Base-by-base conservation (phyloP, 2,797 vertebrate species). In the Hippocampus kuda region DNA sequence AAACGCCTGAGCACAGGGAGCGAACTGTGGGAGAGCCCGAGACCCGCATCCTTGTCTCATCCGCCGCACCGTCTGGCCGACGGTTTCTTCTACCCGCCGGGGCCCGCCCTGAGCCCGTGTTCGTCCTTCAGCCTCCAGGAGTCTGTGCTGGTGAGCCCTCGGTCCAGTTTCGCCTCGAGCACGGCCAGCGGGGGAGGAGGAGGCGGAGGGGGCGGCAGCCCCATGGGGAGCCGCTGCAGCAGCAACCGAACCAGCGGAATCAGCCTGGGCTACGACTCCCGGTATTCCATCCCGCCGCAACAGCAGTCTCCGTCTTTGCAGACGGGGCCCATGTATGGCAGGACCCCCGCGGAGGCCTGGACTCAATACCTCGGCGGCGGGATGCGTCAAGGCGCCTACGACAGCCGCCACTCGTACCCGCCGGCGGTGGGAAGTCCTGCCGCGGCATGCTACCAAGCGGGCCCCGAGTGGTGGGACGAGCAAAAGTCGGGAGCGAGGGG, bases 221-320 rank as follows among this genome's bases (percentile, higher is more conserved):
- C 93, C 16, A 86, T 91, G 79, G 90, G 89, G 8, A 93, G 91
- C 80, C 90, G 92, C 66, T 92, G 92, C 79, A 92, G 93, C 89
- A 95, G 94, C 88, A 94, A 93, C 79, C 89, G 94, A 2, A 95
- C 93, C 80, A 94, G 93, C 7, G 94, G 94, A 74, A 95, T 95
- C 87, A 95, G 94, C 79, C 88, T 95, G 77, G 93, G 93, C 72
- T 94, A 93, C 1, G 94, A 95, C 87, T 90, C 89, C 0, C 88
- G 92, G 56, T 90, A 91, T 70, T 86, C 87, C 0, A 74, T 83
- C 68, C 77, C 87, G 0, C 89, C 87, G 13, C 93, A 89, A 65
- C 85, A 87, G 75, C 88, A 85, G 22, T 84, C 84, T 20, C 77
- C 83, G 49, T 85, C 84, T 54, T 70, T 81, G 65, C 86, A 85